Conservation (phyloP, 2,113 vertebrate species). For the Pomatostomus ruficeps region DNA sequence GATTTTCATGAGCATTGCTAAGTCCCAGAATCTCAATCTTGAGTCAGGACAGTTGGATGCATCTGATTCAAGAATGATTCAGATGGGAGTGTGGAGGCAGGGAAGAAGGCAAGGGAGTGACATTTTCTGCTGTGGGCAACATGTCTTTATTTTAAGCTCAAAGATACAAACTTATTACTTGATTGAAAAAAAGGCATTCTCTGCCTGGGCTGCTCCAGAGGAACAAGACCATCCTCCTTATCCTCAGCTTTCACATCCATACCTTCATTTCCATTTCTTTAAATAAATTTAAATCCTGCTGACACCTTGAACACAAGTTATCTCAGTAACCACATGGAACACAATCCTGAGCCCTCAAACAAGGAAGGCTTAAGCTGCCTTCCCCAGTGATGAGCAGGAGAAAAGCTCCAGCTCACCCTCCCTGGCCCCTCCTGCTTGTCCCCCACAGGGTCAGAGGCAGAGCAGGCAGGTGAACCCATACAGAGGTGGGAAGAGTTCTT, state of each 20-base stretch:
- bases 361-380: neutral
- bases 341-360: neutral
- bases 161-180: neutral
- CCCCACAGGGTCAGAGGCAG: rapidly evolving
- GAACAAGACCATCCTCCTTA: neutral
- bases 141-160: neutral
- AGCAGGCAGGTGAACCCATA: neutral
- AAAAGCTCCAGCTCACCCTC: neutral
- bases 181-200: neutral
- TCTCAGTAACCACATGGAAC: neutral
- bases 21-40: neutral
- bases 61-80: conserved; percentile 31
- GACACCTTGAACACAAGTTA: neutral
- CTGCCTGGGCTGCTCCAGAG: neutral
- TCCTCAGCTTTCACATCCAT: neutral
- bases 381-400: neutral
- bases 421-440: neutral
- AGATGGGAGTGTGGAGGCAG: neutral
- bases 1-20: neutral
- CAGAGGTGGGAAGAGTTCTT: neutral
- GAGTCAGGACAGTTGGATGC: conserved; percentile 11
- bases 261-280: conserved; percentile 18
- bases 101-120: neutral
- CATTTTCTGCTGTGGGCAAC: conserved; percentile 25
- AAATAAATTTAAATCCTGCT: neutral